Evolutionary conservation across 2,888 invertebrate species (phyloP), one percentile per base, ranked within the genome.

Genomic region (Timema podura): DNA sequence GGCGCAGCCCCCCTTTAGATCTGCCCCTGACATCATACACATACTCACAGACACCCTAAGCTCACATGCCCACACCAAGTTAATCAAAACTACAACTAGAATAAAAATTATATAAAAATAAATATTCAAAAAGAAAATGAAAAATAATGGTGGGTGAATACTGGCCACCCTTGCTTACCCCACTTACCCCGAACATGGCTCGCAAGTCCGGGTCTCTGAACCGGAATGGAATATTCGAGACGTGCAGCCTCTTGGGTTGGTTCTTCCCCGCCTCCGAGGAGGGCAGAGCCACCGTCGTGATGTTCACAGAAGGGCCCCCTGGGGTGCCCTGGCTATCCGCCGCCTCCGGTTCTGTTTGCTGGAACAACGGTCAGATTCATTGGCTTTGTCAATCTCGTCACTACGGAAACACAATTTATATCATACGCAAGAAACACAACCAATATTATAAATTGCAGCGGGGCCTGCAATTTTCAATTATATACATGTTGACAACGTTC

Each of bases 171-270:
- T 47, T 11, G 44, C 83, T 84, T n/a, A 75, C 30, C 30, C 45
- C 79, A 89, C 95, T 89, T 86, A 98, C 98, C 88, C 96, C 97
- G 85, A 98, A 96, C 92, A 98, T 95, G 78, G 95, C 93, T 83
- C 97, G 90, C 76, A 99, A 89, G 85, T 99, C 98, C 74, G 97
- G 97, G 86, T 99, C 98, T 85, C 98, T 90, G 86, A 98, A 99
- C 82, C 98, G 89, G 87, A 99, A 99, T 79, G 99, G 99, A 87
- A 99, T 99, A 87, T 99, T 99, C 80, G 97, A 98, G 81, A 99
- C 98, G 84, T 99, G 98, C 78, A 99, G 89, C 81, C 99, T 88
- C 83, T 99, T 98, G 77, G 94, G 96, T 81, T 93, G 93, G 79
- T 88, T 85, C 82, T 89, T 88, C 76, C 86, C 82, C 76, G 86